Conservation (phyloP, 2,797 vertebrate species). For the Typhlichthys eigenmanni region DNA sequence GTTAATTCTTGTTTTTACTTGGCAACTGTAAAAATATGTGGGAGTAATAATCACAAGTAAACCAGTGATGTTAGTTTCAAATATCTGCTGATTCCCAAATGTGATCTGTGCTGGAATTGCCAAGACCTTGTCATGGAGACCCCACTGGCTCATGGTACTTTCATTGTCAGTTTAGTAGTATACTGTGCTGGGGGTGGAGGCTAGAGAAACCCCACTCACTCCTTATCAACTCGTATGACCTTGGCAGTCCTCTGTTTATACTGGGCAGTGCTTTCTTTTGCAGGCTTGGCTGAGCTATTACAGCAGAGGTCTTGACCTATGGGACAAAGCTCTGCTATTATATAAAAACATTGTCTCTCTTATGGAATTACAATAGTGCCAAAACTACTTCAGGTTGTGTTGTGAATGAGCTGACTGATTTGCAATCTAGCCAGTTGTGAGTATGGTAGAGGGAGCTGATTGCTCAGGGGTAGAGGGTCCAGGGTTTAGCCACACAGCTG, state of each 20-base stretch:
- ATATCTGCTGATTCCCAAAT: conserved; percentile 26
- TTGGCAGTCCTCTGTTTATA: conserved; percentile 47
- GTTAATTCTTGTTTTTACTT: conserved; percentile 17
- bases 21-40: background rate
- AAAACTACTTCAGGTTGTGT: too few species aligned
- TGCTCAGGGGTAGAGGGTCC: too few species aligned
- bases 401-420: too few species aligned
- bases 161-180: background rate
- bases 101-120: conserved; percentile 37
- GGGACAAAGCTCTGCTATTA: conserved; percentile 48
- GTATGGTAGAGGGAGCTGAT: too few species aligned
- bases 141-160: conserved; percentile 10
- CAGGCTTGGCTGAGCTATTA: conserved; percentile 44
- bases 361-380: background rate
- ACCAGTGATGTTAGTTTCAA: conserved; percentile 5
- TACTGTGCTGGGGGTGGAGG: background rate
- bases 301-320: conserved; percentile 52
- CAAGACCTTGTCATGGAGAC: conserved; percentile 48
- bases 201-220: conserved; percentile 6
- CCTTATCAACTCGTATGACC: conserved; percentile 38
- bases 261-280: conserved; percentile 24
- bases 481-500: too few species aligned
- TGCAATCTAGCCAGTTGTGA: too few species aligned
- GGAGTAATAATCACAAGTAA: conserved; percentile 8
- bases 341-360: conserved; percentile 35